Evolutionary conservation across 2,888 invertebrate genomes (phyloP).

Genomic region (Polymixis lichenea): DNA sequence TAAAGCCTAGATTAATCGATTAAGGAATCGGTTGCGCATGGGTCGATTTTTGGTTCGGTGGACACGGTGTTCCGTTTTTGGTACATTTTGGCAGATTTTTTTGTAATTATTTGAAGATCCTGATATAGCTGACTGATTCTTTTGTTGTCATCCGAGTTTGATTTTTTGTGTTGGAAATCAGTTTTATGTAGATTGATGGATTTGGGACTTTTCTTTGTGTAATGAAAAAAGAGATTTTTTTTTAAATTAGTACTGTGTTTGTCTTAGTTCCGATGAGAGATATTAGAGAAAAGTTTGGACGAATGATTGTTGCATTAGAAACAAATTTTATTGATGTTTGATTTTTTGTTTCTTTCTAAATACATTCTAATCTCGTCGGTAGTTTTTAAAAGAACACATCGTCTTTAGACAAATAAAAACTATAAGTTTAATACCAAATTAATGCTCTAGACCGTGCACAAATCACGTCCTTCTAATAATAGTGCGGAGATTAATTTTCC

Average conservation of each 20-base stretch:
- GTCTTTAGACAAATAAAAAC: conserved; percentile 5
- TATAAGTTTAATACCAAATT: conserved; percentile 3
- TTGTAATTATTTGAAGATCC: conserved; percentile 9
- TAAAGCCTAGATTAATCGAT: conserved; percentile 54
- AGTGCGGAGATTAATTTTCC: conserved; percentile 12
- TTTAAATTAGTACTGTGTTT: not conserved
- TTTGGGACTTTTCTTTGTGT: not conserved
- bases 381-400: conserved; percentile 12
- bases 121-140: conserved; percentile 13
- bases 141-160: not conserved
- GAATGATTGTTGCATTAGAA: not conserved
- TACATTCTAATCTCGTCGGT: not conserved
- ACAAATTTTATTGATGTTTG: not conserved
- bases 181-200: not conserved
- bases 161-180: not conserved
- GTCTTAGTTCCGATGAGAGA: not conserved
- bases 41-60: conserved; percentile 36
- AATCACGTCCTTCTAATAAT: conserved; percentile 33
- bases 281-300: not conserved
- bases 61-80: conserved; percentile 19
- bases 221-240: not conserved
- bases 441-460: conserved; percentile 20
- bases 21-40: conserved; percentile 47
- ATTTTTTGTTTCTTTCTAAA: not conserved
- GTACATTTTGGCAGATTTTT: conserved; percentile 18